Evolutionary conservation across 2,113 vertebrate species (phyloP), one percentile per base, ranked within the genome.

Genomic region (Anolis sagrei): DNA sequence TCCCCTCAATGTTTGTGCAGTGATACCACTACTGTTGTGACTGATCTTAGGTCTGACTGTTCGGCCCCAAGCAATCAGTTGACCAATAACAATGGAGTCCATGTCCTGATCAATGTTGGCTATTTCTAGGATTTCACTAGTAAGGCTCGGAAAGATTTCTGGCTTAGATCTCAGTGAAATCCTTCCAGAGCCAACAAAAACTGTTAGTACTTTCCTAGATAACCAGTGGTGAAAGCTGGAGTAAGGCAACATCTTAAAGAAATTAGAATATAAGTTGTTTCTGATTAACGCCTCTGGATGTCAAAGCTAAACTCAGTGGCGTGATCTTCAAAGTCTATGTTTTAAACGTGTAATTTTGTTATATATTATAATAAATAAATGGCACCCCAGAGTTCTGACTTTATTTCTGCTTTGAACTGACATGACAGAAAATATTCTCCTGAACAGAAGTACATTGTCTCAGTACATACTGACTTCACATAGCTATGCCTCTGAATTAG

Each of bases 391-490:
- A 83, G 79, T 81, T 79, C 76, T 34, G 77, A 86, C 91, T 89
- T 88, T 84, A 75, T 44, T 74, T 27, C 51, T 84, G 68, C 77
- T 79, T 62, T 83, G 75, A 75, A 74, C 16, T 87, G 34, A 85
- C 82, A 27, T 83, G 49, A 78, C 54, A 89, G 19, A 90, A 32
- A 70, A 1, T 76, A 75, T 54, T 58, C 86, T 58, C 0, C 0
- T 88, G 82, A 92, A 73, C 83, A 87, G 58, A 86, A 36, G 3
- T 19, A 11, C 29, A 76, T 83, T 75, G 39, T 74, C 88, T 79
- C 68, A 85, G 79, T 86, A 82, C 72, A 4, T 85, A 79, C 87
- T 54, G 90, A 79, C 81, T 86, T 87, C 88, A 88, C 27, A 87
- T 79, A 87, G 68, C 54, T 54, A 74, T 89, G 62, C 72, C 54